Evolutionary conservation across 1,140 invertebrate genomes (phyloP).

Genomic region (Aphaenogaster rudis): DNA sequence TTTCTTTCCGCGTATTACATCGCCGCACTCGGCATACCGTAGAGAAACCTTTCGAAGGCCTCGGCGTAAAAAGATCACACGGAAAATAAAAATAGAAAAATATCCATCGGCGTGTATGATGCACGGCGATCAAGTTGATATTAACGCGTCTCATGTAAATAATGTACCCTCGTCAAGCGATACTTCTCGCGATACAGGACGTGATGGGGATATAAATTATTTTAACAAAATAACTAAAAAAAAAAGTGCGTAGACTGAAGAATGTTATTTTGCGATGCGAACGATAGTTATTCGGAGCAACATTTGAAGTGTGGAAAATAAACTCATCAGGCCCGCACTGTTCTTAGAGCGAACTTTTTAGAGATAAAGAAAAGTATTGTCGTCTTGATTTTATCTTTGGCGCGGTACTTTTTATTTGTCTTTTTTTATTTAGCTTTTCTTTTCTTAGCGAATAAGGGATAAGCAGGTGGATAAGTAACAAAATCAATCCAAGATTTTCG

Average conservation of each 20-base stretch:
- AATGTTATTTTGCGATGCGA: background rate
- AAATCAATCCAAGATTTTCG: background rate
- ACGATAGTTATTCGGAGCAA: background rate
- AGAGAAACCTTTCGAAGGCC: conserved; percentile 47
- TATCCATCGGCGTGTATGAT: background rate
- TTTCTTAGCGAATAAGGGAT: conserved; percentile 3
- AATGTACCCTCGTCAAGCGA: conserved; percentile 7
- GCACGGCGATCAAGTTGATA: conserved; percentile 20
- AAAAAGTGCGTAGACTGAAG: background rate
- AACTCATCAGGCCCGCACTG: conserved; percentile 54
- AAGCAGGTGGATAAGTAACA: background rate
- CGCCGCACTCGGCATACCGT: conserved; percentile 11
- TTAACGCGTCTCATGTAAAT: conserved; percentile 33
- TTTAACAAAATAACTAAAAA: conserved; percentile 14
- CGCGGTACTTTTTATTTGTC: background rate
- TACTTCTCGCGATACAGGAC: background rate
- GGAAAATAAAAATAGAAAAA: conserved; percentile 55
- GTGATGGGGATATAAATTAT: conserved; percentile 17
- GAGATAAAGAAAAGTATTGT: background rate
- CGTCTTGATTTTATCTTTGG: conserved; percentile 32
- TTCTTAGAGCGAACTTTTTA: conserved; percentile 1
- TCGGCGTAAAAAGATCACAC: conserved; percentile 57
- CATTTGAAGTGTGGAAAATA: conserved; percentile 51
- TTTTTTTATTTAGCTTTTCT: background rate
- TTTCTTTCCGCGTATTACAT: conserved; percentile 18